A percentile compares a stretch with the other conserved stretches of the same genome.
phyloP scores from a whole-genome alignment of 2,888 invertebrate species.

The Penaeus monodon region DNA sequence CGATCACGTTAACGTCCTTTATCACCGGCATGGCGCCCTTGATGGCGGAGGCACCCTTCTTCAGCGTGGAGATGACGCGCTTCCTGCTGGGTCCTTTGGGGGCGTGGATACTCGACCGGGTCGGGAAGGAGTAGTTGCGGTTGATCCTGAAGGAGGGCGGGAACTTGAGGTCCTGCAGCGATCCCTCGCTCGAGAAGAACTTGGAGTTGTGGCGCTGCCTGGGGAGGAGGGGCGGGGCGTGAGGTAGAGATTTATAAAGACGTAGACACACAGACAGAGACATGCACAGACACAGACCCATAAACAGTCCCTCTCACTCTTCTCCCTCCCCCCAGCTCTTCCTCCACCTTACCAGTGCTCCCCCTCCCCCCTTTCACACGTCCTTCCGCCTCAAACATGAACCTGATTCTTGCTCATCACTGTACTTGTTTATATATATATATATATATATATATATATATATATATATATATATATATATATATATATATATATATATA shows the following conservation, averaged over 20 bases:
- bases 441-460: too few relatives aligned
- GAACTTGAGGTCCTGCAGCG: constrained; percentile 72
- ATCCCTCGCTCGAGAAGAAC: constrained; percentile 69
- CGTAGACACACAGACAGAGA: background rate
- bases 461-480: too few relatives aligned
- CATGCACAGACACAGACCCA: background rate
- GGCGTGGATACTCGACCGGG: constrained; percentile 62
- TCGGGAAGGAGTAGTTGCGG: constrained; percentile 69
- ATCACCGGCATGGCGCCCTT: constrained; percentile 90
- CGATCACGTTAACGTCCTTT: constrained; percentile 96
- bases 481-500: too few relatives aligned
- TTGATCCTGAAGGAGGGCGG: constrained; percentile 83
- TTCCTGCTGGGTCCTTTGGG: constrained; percentile 65
- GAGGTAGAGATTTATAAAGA: too few relatives aligned
- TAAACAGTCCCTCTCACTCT: too few relatives aligned
- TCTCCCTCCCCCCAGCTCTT: too few relatives aligned
- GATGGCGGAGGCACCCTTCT: constrained; percentile 86
- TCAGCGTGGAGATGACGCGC: constrained; percentile 81
- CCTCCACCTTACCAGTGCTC: too few relatives aligned
- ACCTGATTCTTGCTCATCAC: too few relatives aligned
- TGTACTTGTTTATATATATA: too few relatives aligned
- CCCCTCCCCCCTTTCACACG: background rate
- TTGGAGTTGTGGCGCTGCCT: constrained; percentile 75
- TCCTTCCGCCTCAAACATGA: too few relatives aligned
- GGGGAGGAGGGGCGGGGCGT: background rate